Percentiles rank a stretch among this genome's conserved stretches.
phyloP scores from a whole-genome alignment of 2,113 vertebrate species.

The Nycticryphes semicollaris region DNA sequence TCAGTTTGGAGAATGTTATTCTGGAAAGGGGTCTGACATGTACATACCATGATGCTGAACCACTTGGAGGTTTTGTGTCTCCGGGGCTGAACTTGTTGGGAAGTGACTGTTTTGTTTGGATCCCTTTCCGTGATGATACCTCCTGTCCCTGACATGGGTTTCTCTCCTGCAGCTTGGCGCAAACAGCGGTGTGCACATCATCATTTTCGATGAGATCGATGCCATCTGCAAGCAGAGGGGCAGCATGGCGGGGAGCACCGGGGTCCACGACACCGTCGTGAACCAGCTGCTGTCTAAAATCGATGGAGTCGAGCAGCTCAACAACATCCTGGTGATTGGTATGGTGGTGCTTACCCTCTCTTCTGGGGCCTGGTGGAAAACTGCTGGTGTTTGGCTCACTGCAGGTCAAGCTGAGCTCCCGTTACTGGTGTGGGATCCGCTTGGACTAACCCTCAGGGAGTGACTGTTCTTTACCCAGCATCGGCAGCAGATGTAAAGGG shows the following conservation, averaged over 20 bases:
- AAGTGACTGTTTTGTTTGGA: background rate
- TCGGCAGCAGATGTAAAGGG: background rate
- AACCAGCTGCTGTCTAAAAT: conserved; percentile 98
- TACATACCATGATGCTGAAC: rapidly evolving
- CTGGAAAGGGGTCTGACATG: background rate
- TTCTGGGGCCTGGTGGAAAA: background rate
- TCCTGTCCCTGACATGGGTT: background rate
- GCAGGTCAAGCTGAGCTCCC: background rate
- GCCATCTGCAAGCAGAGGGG: conserved; percentile 98
- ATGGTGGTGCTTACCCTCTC: background rate
- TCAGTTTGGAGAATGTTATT: background rate
- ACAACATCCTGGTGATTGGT: conserved; percentile 99
- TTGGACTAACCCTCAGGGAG: background rate
- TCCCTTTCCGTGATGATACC: background rate
- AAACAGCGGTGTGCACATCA: conserved; percentile 97
- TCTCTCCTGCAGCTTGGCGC: conserved; percentile 83
- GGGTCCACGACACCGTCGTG: conserved; percentile 95
- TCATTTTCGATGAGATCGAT: conserved; percentile 98
- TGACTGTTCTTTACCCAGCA: background rate
- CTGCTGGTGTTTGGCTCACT: background rate
- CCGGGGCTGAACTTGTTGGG: background rate
- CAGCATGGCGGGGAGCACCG: conserved; percentile 96
- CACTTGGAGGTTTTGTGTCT: background rate
- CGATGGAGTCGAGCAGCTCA: conserved; percentile 95
- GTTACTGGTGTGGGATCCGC: background rate